A percentile compares a stretch with the other conserved stretches of the same genome.
Evolutionary conservation across 2,888 invertebrate genomes (phyloP).

Genomic region (Sarcophaga variegata): DNA sequence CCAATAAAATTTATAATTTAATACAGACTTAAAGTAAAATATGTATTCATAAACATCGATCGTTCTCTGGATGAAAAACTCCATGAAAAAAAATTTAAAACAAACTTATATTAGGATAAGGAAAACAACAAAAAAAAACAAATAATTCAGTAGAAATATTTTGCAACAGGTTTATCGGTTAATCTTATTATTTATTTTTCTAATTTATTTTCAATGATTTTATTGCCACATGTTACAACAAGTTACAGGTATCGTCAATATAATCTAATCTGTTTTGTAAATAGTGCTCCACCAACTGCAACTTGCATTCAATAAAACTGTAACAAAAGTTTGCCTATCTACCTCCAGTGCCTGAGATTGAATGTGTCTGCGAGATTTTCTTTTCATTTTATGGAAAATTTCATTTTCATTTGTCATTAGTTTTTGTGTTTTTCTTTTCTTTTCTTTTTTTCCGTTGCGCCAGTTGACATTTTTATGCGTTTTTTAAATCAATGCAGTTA

Average conservation of each 20-base stretch:
- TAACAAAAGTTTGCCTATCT: slow-evolving; percentile 49
- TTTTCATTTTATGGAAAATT: slow-evolving; percentile 43
- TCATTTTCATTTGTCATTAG: slow-evolving; percentile 49
- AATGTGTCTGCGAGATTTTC: background rate
- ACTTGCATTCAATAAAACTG: slow-evolving; percentile 48
- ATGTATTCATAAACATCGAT: slow-evolving; percentile 12
- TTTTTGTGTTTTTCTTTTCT: slow-evolving; percentile 13
- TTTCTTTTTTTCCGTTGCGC: slow-evolving; percentile 22
- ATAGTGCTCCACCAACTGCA: slow-evolving; percentile 1
- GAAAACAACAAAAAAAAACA: background rate
- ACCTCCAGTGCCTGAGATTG: background rate
- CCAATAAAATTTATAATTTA: slow-evolving; percentile 58
- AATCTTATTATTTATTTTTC: slow-evolving; percentile 25
- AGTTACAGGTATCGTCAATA: background rate
- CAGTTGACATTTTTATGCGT: slow-evolving; percentile 47
- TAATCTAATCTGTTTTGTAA: no score
- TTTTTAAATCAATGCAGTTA: slow-evolving; percentile 62
- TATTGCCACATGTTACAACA: slow-evolving; percentile 39
- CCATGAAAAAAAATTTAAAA: no score
- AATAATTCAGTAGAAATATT: slow-evolving; percentile 16
- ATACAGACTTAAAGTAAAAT: slow-evolving; percentile 37
- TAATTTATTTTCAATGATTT: background rate
- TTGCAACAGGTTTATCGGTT: slow-evolving; percentile 47
- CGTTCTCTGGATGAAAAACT: slow-evolving; percentile 8
- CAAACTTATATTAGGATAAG: no score